Evolutionary conservation across 1,140 invertebrate genomes (phyloP), one percentile per base, ranked within the genome.

Genomic region (Cherax destructor): DNA sequence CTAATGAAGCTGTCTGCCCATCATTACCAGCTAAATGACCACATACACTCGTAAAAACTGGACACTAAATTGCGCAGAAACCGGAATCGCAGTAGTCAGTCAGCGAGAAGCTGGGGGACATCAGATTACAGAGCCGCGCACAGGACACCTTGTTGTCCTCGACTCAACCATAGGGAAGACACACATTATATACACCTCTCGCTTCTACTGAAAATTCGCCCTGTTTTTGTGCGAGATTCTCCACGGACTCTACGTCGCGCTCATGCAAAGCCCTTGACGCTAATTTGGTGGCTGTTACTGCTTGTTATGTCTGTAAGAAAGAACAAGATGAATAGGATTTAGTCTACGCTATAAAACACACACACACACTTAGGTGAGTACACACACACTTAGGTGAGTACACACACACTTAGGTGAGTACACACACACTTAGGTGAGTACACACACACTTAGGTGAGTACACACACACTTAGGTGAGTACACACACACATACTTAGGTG

Each of bases 1-100:
- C 79, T 81, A 81, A 81, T 81, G 79, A 81, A 81, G 79, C 79
- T 50, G 79, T 81, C 79, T n/a, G 56, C 79, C 52, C 79, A 81
- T 81, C 56, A 56, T 81, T 81, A 81, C 79, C 79, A 56, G 79
- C 50, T 81, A 81, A 81, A 81, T 81, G 79, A 56, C 79, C 80
- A 56, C 80, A 41, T 65, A 83, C 80, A 49, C 52, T 30, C 30
- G n/a, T 61, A 83, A 49, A 79, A 49, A 79, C 78, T 16, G 16
- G 21, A 79, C 80, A 61, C 52, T 9, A 18, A 61, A 83, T 41
- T 24, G 24, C n/a, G 61, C 41, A 83, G 30, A 83, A 61, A 83
- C 52, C 41, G n/a, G 52, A 61, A 83, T 11, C 13, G n/a, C 18
- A 41, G 80, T 30, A 65, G 24, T 56, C 30, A 41, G 30, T 41